Base-by-base conservation (phyloP, 2,888 invertebrate species). In the Itoplectis maculator region DNA sequence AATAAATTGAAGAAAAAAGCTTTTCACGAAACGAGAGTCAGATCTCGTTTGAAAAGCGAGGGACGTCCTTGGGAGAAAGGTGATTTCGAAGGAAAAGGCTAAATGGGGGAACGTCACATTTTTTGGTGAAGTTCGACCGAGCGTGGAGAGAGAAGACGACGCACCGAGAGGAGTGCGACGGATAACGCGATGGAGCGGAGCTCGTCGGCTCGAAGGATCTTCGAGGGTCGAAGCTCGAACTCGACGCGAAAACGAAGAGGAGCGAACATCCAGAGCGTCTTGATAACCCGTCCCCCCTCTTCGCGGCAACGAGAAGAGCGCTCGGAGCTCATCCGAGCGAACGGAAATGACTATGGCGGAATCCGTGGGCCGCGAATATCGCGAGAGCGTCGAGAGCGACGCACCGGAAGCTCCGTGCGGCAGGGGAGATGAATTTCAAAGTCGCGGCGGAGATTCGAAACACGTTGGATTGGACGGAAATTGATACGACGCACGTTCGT, bases 311-410 rank as follows among this genome's bases (percentile, higher is more conserved):
- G 20, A 23, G 0, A 4, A 18, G 11, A 51, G 51, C 20, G 20
- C 51, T 51, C 20, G 8, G 51, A 23, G 51, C 51, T 47, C 15
- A n/a, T n/a, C n/a, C 13, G 47, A n/a, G n/a, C 47, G 20, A 20
- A 51, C 51, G 51, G 51, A 51, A 23, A 51, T 51, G 51, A 51
- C 20, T 51, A 20, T 51, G 51, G 20, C 51, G 11, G 23, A 51
- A 51, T 51, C n/a, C n/a, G 18, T 18, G 20, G 20, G 20, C 20
- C 20, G 9, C 20, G 20, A 20, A 51, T 51, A 51, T 51, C 51
- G 51, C 51, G 11, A 23, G 11, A 23, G 20, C 20, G 20, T 51
- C 11, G 8, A 20, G 23, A 20, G 8, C 11, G 23, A 11, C 20
- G 20, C 51, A 15, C 20, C 20, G 20, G 51, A n/a, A 47, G 13